phyloP scores from a whole-genome alignment of 1,140 invertebrate genomes.

The Penaeus japonicus region DNA sequence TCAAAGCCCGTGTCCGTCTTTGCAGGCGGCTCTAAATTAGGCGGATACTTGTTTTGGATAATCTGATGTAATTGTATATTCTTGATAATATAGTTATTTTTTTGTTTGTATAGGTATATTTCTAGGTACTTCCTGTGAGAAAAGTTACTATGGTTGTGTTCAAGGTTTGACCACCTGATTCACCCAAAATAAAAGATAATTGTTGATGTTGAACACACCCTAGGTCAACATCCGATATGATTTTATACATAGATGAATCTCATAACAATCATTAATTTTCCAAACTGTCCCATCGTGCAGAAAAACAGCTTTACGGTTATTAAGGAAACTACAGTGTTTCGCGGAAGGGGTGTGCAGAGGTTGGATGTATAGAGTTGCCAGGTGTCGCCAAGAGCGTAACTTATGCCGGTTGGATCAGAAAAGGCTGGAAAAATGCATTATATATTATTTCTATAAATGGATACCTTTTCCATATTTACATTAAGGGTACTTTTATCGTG shows the following conservation, averaged over 20 bases:
- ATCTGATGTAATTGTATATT: not conserved
- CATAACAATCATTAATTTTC: not conserved
- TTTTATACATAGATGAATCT: not conserved
- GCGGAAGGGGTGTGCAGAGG: too few relatives aligned
- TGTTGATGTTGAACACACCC: not conserved
- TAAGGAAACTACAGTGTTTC: too few relatives aligned
- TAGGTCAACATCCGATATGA: not conserved
- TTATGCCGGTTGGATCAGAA: too few relatives aligned
- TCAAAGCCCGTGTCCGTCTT: not conserved
- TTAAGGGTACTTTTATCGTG: too few relatives aligned
- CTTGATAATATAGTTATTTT: not conserved
- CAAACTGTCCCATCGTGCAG: too few relatives aligned
- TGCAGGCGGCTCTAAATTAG: not conserved
- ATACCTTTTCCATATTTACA: too few relatives aligned
- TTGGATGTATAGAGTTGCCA: too few relatives aligned
- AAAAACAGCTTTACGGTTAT: too few relatives aligned
- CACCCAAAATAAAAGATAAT: conserved; percentile 47
- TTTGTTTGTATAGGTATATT: not conserved
- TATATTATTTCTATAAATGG: too few relatives aligned
- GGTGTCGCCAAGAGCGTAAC: too few relatives aligned
- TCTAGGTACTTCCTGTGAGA: not conserved
- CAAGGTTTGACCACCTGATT: conserved; percentile 46
- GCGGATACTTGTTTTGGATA: not conserved
- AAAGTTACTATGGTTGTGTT: not conserved
- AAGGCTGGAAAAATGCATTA: too few relatives aligned